Evolutionary conservation across 2,113 vertebrate species (phyloP).

Genomic region (Hypanus sabinus): DNA sequence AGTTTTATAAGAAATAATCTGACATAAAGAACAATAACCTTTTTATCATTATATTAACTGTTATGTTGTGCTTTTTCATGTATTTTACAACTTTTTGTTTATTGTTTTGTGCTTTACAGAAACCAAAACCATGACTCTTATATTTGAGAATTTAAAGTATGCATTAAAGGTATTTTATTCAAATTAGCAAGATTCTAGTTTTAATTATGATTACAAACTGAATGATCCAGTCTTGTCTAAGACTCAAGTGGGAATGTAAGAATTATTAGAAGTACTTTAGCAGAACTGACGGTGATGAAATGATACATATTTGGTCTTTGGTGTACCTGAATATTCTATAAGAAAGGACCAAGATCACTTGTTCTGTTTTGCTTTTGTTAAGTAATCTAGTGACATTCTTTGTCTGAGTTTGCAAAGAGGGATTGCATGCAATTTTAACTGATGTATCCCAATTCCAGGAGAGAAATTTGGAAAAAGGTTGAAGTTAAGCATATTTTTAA

Average conservation of each 20-base stretch:
- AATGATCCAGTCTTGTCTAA: neutral
- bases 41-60: neutral
- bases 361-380: neutral
- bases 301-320: too few relatives aligned
- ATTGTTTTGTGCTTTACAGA: neutral
- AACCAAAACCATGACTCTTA: neutral
- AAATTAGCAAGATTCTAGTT: neutral
- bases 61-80: neutral
- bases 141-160: neutral
- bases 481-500: neutral
- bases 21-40: neutral
- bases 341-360: neutral
- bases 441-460: neutral
- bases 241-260: neutral
- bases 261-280: neutral
- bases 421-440: neutral
- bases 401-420: neutral
- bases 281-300: too few relatives aligned
- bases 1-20: conserved; percentile 9
- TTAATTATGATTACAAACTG: neutral
- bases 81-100: neutral
- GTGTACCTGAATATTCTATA: neutral
- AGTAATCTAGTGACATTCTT: neutral
- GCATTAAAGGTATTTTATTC: neutral
- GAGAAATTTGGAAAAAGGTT: neutral